Percentiles rank a stretch among this genome's conserved stretches.
phyloP scores from a whole-genome alignment of 2,888 invertebrate genomes.

The Lasioglossum leucozonium region DNA sequence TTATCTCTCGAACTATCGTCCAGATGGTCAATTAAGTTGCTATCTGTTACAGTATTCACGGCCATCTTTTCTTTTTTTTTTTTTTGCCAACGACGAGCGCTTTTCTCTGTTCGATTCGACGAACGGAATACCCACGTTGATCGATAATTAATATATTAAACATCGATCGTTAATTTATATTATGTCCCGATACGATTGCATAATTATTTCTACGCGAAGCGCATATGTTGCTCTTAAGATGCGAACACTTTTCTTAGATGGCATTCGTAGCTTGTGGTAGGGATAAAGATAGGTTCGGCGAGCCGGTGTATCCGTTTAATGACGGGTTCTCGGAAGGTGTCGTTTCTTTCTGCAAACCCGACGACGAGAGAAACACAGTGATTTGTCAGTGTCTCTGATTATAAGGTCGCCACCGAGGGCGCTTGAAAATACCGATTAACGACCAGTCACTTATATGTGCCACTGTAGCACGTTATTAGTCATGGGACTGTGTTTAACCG shows the following conservation, averaged over 20 bases:
- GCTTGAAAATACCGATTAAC: slow-evolving; percentile 42
- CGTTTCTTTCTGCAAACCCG: slow-evolving; percentile 31
- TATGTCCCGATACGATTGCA: background rate
- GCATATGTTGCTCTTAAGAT: background rate
- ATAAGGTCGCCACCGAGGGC: slow-evolving; percentile 40
- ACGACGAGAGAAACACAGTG: slow-evolving; percentile 43
- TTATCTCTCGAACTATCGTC: no score
- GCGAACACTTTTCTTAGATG: slow-evolving; percentile 6
- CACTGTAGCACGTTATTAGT: slow-evolving; percentile 21
- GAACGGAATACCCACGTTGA: background rate
- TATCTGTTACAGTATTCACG: no score
- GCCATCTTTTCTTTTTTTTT: no score
- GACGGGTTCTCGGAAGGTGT: slow-evolving; percentile 51
- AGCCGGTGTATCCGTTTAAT: slow-evolving; percentile 26
- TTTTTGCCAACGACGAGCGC: no score
- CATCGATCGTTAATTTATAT: background rate
- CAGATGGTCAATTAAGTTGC: no score
- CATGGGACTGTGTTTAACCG: background rate
- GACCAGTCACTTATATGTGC: slow-evolving; percentile 9
- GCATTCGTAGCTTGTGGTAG: background rate
- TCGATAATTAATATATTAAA: background rate
- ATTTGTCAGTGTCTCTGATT: slow-evolving; percentile 62
- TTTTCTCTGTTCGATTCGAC: no score
- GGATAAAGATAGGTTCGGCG: slow-evolving; percentile 39
- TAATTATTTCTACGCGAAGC: background rate